Evolutionary conservation across 1,140 invertebrate species (phyloP), one percentile per base, ranked within the genome.

Genomic region (Bombus difficillimus): DNA sequence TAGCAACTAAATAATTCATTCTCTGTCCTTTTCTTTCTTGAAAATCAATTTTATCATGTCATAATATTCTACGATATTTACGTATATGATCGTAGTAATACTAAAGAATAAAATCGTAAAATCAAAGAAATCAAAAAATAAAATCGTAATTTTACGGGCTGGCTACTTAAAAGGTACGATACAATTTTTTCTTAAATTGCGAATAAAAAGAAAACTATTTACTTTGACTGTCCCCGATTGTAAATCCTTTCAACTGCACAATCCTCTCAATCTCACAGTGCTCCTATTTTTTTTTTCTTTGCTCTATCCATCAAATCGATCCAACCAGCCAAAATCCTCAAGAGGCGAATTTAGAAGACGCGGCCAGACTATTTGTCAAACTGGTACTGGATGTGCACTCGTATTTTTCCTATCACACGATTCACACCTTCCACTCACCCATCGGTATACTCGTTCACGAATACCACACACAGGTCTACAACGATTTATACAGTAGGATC

Each of bases 381-480:
- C 74, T 71, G 53, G 22, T 5, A 75, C 5, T 39, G 69, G 39
- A 43, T 43, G n/a, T 62, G 59, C n/a, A 32, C 57, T 34, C 43
- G 71, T 34, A 62, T 81, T 59, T 59, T 59, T 81, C 68, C 34
- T 39, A 34, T 62, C 79, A 18, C 66, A 18, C 68, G 53, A n/a
- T 53, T 64, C 81, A 25, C 80, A 41, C 28, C 47, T 69, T 28
- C 22, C 62, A 22, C 10, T 12, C 9, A 5, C 6, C 28, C 34
- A 68, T 77, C 81, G 73, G 76, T 68, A 77, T 41, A 34, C 73
- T 62, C 25, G 73, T 64, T 6, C 81, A 57, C 81, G 79, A 59
- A 43, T 22, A 32, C 18, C 3, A 3, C 34, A 28, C 76, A 71
- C 66, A 53, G n/a, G n/a, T 9, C 8, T 4, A 34, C 34, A 12